Evolutionary conservation across 2,797 vertebrate genomes (phyloP).

Genomic region (Sus cebifrons): DNA sequence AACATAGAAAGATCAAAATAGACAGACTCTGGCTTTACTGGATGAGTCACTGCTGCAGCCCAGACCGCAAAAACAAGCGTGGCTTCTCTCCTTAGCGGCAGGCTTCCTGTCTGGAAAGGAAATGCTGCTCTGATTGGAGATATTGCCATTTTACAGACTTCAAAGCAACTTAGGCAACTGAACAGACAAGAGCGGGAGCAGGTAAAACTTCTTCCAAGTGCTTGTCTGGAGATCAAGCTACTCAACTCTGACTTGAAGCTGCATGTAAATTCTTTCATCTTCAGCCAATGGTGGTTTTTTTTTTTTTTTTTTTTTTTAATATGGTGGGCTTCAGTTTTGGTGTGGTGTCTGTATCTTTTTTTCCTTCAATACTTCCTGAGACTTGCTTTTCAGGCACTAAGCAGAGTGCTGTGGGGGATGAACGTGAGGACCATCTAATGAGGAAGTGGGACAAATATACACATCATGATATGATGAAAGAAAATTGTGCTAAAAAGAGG

Average conservation of each 20-base stretch:
- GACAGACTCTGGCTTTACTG: constrained; percentile 77
- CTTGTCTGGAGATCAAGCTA: constrained; percentile 44
- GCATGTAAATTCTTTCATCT: constrained; percentile 23
- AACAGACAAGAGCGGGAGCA: constrained; percentile 47
- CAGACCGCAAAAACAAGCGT: constrained; percentile 72
- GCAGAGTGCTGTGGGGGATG: neutral
- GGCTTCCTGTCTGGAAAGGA: constrained; percentile 79
- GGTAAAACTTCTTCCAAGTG: constrained; percentile 65
- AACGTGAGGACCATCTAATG: neutral
- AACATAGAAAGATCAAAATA: constrained; percentile 84
- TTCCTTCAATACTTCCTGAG: neutral
- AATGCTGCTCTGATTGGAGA: constrained; percentile 64
- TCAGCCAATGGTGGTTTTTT: neutral
- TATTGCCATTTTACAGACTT: constrained; percentile 65
- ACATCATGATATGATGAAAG: neutral
- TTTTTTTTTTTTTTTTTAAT: neutral
- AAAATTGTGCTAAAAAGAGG: neutral
- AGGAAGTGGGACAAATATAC: neutral
- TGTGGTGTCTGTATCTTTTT: neutral
- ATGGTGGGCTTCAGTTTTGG: neutral
- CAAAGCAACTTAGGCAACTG: constrained; percentile 61
- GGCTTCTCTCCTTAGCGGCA: constrained; percentile 55
- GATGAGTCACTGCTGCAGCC: constrained; percentile 75
- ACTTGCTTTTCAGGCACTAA: neutral
- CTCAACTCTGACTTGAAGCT: constrained; percentile 14